Evolutionary conservation across 2,797 vertebrate genomes (phyloP), one percentile per base, ranked within the genome.

Genomic region (Pagetopsis macropterus): DNA sequence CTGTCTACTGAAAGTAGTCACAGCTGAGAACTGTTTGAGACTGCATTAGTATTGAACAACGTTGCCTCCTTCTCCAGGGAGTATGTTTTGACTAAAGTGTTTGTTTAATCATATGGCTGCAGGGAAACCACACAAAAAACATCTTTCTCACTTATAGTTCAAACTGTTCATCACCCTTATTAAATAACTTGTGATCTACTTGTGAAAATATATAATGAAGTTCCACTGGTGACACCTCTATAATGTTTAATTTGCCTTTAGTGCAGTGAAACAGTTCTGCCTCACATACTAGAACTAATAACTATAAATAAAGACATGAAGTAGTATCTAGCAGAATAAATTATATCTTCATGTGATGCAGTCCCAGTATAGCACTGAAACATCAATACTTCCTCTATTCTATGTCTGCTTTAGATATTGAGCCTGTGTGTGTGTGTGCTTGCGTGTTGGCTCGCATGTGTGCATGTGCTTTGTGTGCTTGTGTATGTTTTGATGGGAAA

Each of bases 51-150:
- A 65, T 41, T 63, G 21, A 45, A 49, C 67, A 55, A 16, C 4
- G 16, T 75, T 79, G 81, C 48, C 54, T 73, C 5, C 40, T 21
- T 72, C 54, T 65, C 44, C 27, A 62, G 40, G 44, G 44, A 81
- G 19, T 48, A 9, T 76, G 57, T 76, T 82, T 76, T 66, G 61
- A 40, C 62, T 76, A 73, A 56, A 41, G 23, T 55, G 54, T 43
- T 81, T 27, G 43, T 43, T 70, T 60, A 59, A 78, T 52, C 70
- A 71, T 40, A n/a, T 7, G 21, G 61, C 71, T 75, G n/a, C 50
- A 76, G 40, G 19, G 50, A 75, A 84, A 72, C 61, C 17, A 50
- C 54, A 66, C 43, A 64, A 21, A 77, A 6, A 48, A 61, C 46
- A 70, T 75, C 9, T n/a, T 44, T 58, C 16, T 52, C 54, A 59